Base-by-base conservation (phyloP, 2,113 vertebrate genomes). In the Centropus bengalensis region DNA sequence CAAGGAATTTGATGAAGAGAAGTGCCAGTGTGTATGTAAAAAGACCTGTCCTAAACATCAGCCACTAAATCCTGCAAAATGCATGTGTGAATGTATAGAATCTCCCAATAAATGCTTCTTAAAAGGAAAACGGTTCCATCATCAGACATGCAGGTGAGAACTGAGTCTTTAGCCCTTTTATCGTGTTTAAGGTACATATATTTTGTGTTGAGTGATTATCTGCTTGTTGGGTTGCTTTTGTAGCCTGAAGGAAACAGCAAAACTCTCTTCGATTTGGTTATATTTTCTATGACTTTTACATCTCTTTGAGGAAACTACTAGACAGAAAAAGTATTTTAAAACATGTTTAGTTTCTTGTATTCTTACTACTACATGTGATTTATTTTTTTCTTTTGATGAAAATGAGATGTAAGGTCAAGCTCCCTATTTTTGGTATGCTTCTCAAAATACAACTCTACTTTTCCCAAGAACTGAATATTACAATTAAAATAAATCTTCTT, bases 21-120 rank as follows among this genome's bases (percentile, higher is more conserved):
- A 97, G 16, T 99, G 99, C 91, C 98, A 99, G 82, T 99, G 99
- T 96, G 89, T 96, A 10, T 99, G 99, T 80, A 98, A 94, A 96
- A 99, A 97, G 95, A 97, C 97, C 51, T 99, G 99, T 93, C 99
- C 99, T 3, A 98, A 97, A 82, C 98, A 98, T 92, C 99, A 99
- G 74, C 99, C 99, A 1, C 97, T 99, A 76, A 99, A 99, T 95
- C 98, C 97, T 86, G 97, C 97, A 85, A 99, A 98, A 83, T 99
- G 99, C 85, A 33, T 91, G 91, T 99, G 99, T 89, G 99, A 99
- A 97, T 99, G 99, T 96, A 98, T 97, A 92, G 99, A 99, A 98
- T 98, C 98, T 8, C 98, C 98, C 62, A 99, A 99, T 70, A 99
- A 98, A 96, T 99, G 99, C 96, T 99, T 99, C 94, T 97, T 99